Percentiles rank a stretch among this genome's conserved stretches.
These are phyloP conservation scores for Cantharis nigra DNA, from an alignment of 2,888 invertebrate species.

Conservation along the genomic window DNA sequence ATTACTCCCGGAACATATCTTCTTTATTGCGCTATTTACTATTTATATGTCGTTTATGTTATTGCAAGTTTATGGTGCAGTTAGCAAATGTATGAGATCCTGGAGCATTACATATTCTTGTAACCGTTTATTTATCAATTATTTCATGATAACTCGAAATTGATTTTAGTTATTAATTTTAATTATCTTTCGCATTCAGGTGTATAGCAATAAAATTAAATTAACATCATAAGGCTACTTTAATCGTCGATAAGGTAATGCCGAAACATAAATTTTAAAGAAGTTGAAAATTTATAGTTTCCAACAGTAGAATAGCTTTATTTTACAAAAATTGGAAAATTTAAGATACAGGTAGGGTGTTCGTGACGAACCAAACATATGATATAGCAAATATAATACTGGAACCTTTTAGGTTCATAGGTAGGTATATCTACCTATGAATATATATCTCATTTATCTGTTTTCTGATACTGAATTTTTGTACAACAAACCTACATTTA, in stretches of 20 bases:
- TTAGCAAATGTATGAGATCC: conserved; percentile 14
- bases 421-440: too few species aligned
- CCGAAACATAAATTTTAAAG: not conserved
- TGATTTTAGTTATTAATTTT: not conserved
- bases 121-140: not conserved
- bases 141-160: not conserved
- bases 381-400: too few species aligned
- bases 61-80: conserved; percentile 42
- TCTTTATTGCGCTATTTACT: conserved; percentile 51
- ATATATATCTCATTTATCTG: not conserved
- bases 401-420: not conserved
- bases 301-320: not conserved
- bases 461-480: not conserved
- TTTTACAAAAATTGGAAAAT: not conserved
- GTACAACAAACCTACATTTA: conserved; percentile 9
- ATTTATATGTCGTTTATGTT: conserved; percentile 51
- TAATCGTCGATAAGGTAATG: not conserved
- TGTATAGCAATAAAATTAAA: not conserved
- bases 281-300: not conserved
- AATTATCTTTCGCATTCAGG: not conserved
- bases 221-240: not conserved
- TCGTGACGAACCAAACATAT: not conserved
- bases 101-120: not conserved
- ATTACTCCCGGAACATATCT: conserved; percentile 51
- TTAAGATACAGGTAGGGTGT: not conserved